Evolutionary conservation across 2,113 vertebrate species (phyloP), one percentile per base, ranked within the genome.

Genomic region (Mesoclemmys tuberculata): DNA sequence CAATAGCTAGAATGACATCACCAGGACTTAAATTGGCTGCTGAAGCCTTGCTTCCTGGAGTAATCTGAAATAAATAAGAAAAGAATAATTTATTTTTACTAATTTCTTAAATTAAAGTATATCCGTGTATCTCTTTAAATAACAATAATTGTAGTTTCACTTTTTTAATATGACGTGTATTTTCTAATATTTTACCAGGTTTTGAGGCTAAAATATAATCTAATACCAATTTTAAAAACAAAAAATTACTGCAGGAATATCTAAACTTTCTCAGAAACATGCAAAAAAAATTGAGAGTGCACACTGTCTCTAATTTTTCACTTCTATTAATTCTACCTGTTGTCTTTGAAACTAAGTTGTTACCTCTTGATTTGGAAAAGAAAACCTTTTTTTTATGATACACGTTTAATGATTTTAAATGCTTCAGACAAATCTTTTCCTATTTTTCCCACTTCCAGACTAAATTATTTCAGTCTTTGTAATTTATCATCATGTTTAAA

Each of bases 21-120:
- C 99, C 99, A 14, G 99, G 98, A 86, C 98, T 99, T 91, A 99
- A 96, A 96, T 99, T 99, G 77, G 98, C 99, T 14, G 98, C 82
- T 6, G 99, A 98, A 4, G 99, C 99, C 95, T 99, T 99, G 95
- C 99, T 99, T 97, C 99, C 99, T 22, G 99, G 99, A 38, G 99
- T 99, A 92, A 99, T 98, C 99, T 99, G 98, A 68, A 98, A 97
- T 94, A 96, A 93, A 96, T 82, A 79, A 46, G 78, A 56, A 64
- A 46, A 21, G 27, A 9, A 48, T 18, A 24, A 80, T 12, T 21
- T 29, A 80, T 77, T 82, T 27, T 64, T 78, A 4, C 21, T 29
- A 71, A 10, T 82, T 19, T 46, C 21, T 71, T 21, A 22, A 27
- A 38, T 71, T 38, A 71, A 46, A 24, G 6, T 29, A 49, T n/a